These are phyloP conservation scores for Psittacara wagleri DNA, from an alignment of 2,113 vertebrate species.

Conservation along the genomic window DNA sequence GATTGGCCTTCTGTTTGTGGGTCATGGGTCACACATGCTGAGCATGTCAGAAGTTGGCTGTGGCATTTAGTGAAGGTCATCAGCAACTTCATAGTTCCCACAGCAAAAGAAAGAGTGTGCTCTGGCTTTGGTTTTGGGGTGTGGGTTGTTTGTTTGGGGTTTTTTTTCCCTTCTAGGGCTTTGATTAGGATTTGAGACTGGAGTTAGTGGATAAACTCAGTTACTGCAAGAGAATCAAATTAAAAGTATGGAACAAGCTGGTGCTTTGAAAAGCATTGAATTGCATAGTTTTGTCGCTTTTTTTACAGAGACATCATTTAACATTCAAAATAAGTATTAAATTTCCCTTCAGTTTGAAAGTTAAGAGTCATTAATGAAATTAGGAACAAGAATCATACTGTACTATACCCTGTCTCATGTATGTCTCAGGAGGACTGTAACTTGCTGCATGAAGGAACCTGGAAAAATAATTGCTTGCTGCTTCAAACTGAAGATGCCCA, in stretches of 20 bases:
- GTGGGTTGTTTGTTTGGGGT: rapidly evolving
- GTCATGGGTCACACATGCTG: conserved; percentile 10
- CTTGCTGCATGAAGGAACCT: conserved; percentile 41
- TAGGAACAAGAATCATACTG: conserved; percentile 15
- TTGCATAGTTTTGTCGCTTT: neutral
- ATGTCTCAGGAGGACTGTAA: conserved; percentile 7
- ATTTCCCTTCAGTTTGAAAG: conserved; percentile 25
- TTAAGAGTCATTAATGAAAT: conserved; percentile 30
- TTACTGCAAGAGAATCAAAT: neutral
- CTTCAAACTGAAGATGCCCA: conserved; percentile 42
- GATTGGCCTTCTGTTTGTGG: neutral
- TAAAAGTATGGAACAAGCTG: neutral
- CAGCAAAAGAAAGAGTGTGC: neutral
- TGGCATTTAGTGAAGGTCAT: conserved; percentile 37
- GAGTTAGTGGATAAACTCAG: neutral
- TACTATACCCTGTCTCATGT: neutral
- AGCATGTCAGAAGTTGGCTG: conserved; percentile 7
- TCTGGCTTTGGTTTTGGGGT: neutral
- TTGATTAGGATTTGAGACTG: neutral
- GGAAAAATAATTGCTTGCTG: conserved; percentile 43
- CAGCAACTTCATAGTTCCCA: conserved; percentile 19
- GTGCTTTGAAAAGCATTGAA: neutral
- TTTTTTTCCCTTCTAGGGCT: neutral
- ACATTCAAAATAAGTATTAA: conserved; percentile 17
- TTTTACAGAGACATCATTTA: neutral